Evolutionary conservation across 1,140 invertebrate species (phyloP).

Genomic region (Oncopodura yosiiana): DNA sequence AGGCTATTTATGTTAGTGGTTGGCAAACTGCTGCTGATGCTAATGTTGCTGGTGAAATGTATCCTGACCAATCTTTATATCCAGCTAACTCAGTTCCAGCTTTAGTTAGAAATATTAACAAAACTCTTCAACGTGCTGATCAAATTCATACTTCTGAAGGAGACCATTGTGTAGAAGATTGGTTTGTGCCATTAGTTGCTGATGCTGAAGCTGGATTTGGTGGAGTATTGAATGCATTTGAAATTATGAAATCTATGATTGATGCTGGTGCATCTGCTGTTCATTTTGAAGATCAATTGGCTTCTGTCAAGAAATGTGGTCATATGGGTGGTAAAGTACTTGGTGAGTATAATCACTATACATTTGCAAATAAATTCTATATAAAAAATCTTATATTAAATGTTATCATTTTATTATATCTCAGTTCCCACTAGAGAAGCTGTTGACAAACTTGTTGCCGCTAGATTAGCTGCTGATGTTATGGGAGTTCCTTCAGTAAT

Average conservation of each 20-base stretch:
- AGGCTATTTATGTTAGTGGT: conserved; percentile 42
- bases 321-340: conserved; percentile 42
- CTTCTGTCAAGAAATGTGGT: conserved; percentile 42
- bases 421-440: conserved; percentile 41
- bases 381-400: no score
- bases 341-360: no score
- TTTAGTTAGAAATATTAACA: conserved; percentile 39
- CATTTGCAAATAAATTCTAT: no score
- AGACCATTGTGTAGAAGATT: conserved; percentile 37
- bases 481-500: conserved; percentile 40
- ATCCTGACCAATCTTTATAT: conserved; percentile 42
- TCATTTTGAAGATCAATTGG: conserved; percentile 42
- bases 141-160: conserved; percentile 37
- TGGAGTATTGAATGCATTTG: conserved; percentile 41
- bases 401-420: no score
- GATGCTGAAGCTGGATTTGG: conserved; percentile 43
- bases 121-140: conserved; percentile 36
- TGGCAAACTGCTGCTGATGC: conserved; percentile 39
- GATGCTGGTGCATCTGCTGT: conserved; percentile 41
- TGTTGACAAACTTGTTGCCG: conserved; percentile 41
- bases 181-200: conserved; percentile 42
- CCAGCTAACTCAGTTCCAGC: conserved; percentile 41
- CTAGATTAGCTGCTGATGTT: conserved; percentile 40
- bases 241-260: conserved; percentile 42
- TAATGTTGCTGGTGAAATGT: conserved; percentile 39